phyloP scores from a whole-genome alignment of 2,888 invertebrate genomes.

The Lasioglossum figueresi region DNA sequence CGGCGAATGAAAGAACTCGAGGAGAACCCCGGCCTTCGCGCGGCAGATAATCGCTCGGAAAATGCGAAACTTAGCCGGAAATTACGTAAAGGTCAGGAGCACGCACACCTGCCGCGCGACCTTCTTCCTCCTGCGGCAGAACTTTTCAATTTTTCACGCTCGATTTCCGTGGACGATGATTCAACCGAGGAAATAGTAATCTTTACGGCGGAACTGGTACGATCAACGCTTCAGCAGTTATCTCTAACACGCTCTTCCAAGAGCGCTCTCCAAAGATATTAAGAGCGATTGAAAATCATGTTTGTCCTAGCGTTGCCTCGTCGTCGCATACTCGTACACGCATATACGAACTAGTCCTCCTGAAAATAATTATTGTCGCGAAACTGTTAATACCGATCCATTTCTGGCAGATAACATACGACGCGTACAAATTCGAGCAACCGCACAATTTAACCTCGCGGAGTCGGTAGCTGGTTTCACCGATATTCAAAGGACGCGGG shows the following conservation, averaged over 20 bases:
- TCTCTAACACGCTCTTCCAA: background rate
- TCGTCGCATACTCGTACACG: no score
- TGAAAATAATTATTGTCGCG: background rate
- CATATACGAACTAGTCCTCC: no score
- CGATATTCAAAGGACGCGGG: background rate
- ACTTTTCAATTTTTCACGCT: slow-evolving; percentile 7
- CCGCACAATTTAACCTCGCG: background rate
- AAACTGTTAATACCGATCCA: background rate
- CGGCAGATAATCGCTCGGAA: slow-evolving; percentile 22
- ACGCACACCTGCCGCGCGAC: background rate
- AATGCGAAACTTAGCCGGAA: slow-evolving; percentile 17
- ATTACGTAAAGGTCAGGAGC: slow-evolving; percentile 27
- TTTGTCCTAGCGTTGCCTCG: no score
- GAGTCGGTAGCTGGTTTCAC: background rate
- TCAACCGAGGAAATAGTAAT: background rate
- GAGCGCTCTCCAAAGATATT: background rate
- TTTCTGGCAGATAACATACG: no score
- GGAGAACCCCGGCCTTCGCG: background rate
- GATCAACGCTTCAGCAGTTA: background rate
- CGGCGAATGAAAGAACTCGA: slow-evolving; percentile 12
- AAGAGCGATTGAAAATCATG: background rate
- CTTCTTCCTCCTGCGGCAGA: background rate
- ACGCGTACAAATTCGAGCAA: no score
- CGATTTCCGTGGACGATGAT: background rate
- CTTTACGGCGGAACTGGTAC: background rate